Percentiles rank a stretch among this genome's conserved stretches.
Evolutionary conservation across 2,797 vertebrate genomes (phyloP).

Genomic region (Rhadinocentrus ornatus): DNA sequence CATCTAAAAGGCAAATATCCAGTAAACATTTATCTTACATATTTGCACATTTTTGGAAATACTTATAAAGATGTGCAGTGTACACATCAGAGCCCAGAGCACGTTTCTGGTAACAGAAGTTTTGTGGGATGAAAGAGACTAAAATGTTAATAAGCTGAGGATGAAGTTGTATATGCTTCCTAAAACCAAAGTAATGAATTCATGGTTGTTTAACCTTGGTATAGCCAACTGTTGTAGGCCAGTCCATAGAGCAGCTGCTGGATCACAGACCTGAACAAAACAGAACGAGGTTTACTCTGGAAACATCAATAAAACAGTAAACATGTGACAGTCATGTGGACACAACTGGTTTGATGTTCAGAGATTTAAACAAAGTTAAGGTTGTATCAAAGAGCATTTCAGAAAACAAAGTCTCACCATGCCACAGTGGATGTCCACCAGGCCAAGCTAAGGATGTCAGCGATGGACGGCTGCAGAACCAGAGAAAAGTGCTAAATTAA

Average conservation of each 20-base stretch:
- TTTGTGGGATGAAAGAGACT: background rate
- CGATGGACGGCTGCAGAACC: slow-evolving; percentile 89
- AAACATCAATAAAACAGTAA: slow-evolving; percentile 29
- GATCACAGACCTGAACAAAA: slow-evolving; percentile 88
- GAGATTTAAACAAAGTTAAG: background rate
- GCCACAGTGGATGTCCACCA: slow-evolving; percentile 97
- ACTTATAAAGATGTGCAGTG: background rate
- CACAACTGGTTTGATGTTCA: slow-evolving; percentile 1
- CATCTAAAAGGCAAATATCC: slow-evolving; percentile 74
- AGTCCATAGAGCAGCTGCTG: slow-evolving; percentile 94
- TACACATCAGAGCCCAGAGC: background rate
- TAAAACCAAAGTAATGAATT: background rate
- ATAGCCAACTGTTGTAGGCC: slow-evolving; percentile 92
- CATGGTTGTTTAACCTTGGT: slow-evolving; percentile 82
- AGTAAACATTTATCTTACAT: background rate
- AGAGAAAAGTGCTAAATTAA: slow-evolving; percentile 7
- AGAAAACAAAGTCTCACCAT: slow-evolving; percentile 85
- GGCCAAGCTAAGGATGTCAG: slow-evolving; percentile 92
- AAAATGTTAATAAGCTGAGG: background rate
- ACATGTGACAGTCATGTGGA: slow-evolving; percentile 8
- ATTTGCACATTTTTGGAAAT: background rate
- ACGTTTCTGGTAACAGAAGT: background rate
- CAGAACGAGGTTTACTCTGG: slow-evolving; percentile 13
- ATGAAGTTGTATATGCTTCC: background rate
- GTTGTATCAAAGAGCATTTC: background rate